These are phyloP conservation scores for Spilarctia lutea DNA, from an alignment of 2,888 invertebrate genomes.

Conservation along the genomic window DNA sequence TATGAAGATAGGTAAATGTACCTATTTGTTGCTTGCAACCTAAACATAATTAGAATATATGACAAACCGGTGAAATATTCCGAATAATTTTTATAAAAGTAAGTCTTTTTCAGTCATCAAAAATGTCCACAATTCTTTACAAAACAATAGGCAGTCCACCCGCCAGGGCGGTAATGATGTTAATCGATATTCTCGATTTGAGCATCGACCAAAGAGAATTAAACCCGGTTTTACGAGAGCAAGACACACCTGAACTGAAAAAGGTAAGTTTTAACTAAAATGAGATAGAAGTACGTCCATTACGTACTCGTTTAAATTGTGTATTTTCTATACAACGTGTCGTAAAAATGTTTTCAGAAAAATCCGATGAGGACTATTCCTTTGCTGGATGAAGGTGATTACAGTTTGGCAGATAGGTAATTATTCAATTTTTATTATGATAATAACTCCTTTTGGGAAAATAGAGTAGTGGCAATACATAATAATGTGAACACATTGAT, in stretches of 20 bases:
- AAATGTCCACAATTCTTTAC: constrained; percentile 62
- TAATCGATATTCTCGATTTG: constrained; percentile 69
- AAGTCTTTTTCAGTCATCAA: not conserved
- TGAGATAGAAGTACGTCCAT: not conserved
- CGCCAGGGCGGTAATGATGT: constrained; percentile 74
- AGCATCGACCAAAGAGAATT: constrained; percentile 61
- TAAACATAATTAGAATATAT: not conserved
- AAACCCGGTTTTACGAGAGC: constrained; percentile 73
- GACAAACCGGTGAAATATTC: not conserved
- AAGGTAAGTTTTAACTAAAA: constrained; percentile 57
- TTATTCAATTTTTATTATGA: too few relatives aligned
- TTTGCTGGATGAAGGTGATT: constrained; percentile 71
- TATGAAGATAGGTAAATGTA: not conserved
- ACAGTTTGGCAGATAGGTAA: constrained; percentile 76
- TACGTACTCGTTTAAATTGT: not conserved
- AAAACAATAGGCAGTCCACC: constrained; percentile 74
- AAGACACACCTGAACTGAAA: constrained; percentile 70
- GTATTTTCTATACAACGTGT: too few relatives aligned
- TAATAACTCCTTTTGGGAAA: not conserved
- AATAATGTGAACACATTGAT: not conserved
- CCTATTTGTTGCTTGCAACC: not conserved
- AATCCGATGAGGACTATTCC: constrained; percentile 81
- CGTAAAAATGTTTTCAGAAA: constrained; percentile 75
- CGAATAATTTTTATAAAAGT: not conserved
- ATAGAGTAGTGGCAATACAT: not conserved